These are phyloP conservation scores for Bembecia ichneumoniformis DNA, from an alignment of 2,888 invertebrate species.

Conservation along the genomic window DNA sequence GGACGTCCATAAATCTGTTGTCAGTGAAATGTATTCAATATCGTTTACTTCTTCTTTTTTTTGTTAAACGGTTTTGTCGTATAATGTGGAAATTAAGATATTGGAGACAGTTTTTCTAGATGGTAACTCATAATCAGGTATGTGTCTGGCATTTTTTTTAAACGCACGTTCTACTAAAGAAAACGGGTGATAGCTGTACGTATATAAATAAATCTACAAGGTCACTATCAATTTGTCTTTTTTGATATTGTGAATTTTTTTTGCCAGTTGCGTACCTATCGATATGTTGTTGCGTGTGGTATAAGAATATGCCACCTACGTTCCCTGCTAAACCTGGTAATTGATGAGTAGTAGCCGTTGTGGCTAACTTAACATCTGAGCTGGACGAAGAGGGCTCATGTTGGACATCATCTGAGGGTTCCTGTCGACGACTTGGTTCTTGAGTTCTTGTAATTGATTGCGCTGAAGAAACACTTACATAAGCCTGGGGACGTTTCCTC, in stretches of 20 bases:
- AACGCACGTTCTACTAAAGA: conserved; percentile 4
- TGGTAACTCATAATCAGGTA: conserved; percentile 8
- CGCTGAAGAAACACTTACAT: conserved; percentile 6
- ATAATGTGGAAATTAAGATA: conserved; percentile 6
- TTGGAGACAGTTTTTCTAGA: conserved; percentile 8
- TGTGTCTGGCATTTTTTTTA: conserved; percentile 5
- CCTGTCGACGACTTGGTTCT: conserved; percentile 7
- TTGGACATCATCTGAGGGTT: conserved; percentile 4
- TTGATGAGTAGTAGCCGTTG: conserved; percentile 3
- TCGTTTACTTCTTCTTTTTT: conserved; percentile 8
- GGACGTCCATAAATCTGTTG: conserved; percentile 16
- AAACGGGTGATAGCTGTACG: background rate
- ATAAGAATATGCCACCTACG: conserved; percentile 1
- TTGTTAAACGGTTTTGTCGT: conserved; percentile 5
- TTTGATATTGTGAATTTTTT: conserved; percentile 1
- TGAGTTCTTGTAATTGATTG: conserved; percentile 4
- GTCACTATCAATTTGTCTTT: conserved; percentile 2
- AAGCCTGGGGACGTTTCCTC: conserved; percentile 5
- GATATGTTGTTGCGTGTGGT: conserved; percentile 3
- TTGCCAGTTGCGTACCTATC: conserved; percentile 2
- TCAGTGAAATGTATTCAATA: conserved; percentile 8
- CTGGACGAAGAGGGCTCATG: conserved; percentile 2
- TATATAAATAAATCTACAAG: conserved; percentile 4
- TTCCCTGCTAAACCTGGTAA: background rate
- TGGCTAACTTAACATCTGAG: conserved; percentile 4